Evolutionary conservation across 2,797 vertebrate species (phyloP), one percentile per base, ranked within the genome.

Genomic region (Cynopterus sphinx): DNA sequence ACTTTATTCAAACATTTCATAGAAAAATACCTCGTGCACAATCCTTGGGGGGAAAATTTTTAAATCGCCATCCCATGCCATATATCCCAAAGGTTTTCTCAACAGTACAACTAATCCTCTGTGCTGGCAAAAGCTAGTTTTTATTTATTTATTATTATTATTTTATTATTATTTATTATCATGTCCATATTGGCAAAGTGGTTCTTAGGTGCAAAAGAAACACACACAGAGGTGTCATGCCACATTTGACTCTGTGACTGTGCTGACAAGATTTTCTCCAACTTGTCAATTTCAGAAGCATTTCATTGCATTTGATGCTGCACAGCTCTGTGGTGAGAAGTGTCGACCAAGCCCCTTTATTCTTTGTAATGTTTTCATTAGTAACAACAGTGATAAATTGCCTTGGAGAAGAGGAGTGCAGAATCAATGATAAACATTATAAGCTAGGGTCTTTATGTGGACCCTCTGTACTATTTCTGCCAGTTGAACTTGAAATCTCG

Each of bases 211-310:
- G 61, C 95, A 95, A 67, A 95, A 49, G 67, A 96, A 87, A 97
- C 61, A 91, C 19, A 81, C 81, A 93, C 22, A 2, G 70, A 96
- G 57, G 7, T 63, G 75, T 77, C 19, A 87, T 19, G 51, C 24
- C 46, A 51, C 16, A 67, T 83, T 90, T 65, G 97, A 94, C 77
- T 53, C 31, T 68, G 59, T 63, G 90, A 90, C 81, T 53, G 81
- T 59, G n/a, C 61, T 88, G 51, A 65, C 19, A 36, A 67, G 55
- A 39, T 95, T 97, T 90, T 94, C 96, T 95, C 92, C 90, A 82
- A 79, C 57, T 96, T 96, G 90, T 97, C 88, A 90, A 67, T 96
- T 97, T 97, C 75, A 95, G 88, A 94, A 94, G 74, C 41, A 41
- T 33, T 43, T 68, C 3, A 41, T 74, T 59, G 73, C 75, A 33